Conservation (phyloP, 2,888 invertebrate species). For the Apeira syringaria region DNA sequence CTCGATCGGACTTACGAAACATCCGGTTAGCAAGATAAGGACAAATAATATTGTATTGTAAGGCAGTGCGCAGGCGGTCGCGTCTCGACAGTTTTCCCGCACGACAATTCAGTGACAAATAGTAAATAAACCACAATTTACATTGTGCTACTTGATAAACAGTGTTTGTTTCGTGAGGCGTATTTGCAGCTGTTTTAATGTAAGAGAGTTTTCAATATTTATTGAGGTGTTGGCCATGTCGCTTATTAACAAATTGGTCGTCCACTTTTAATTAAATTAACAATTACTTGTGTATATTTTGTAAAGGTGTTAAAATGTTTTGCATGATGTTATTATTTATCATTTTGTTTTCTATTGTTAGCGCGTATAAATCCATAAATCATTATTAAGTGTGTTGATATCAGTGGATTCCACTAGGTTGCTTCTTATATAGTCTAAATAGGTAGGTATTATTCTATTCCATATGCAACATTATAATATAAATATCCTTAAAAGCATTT, state of each 20-base stretch:
- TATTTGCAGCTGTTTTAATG: conserved; percentile 30
- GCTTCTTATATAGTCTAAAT: too few species aligned
- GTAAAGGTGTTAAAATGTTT: background rate
- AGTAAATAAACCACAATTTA: conserved; percentile 31
- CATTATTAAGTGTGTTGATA: too few species aligned
- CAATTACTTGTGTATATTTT: background rate
- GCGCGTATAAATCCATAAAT: too few species aligned
- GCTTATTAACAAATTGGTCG: conserved; percentile 39
- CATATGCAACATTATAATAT: too few species aligned
- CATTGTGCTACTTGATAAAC: conserved; percentile 22
- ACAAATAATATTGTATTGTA: conserved; percentile 5
- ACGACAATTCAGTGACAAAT: conserved; percentile 40
- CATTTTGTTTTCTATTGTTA: background rate
- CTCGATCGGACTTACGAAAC: conserved; percentile 30
- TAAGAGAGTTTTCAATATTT: conserved; percentile 23
- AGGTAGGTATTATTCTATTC: too few species aligned
- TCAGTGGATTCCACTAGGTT: too few species aligned
- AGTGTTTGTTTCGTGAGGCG: conserved; percentile 32
- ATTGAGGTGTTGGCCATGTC: conserved; percentile 10
- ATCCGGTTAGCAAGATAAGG: conserved; percentile 18
- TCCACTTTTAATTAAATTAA: conserved; percentile 37
- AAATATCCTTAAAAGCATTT: too few species aligned
- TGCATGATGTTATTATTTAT: background rate
- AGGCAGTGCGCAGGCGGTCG: conserved; percentile 46
- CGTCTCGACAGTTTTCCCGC: conserved; percentile 47